Base-by-base conservation (phyloP, 2,797 vertebrate genomes). In the Malurus leucopterus region DNA sequence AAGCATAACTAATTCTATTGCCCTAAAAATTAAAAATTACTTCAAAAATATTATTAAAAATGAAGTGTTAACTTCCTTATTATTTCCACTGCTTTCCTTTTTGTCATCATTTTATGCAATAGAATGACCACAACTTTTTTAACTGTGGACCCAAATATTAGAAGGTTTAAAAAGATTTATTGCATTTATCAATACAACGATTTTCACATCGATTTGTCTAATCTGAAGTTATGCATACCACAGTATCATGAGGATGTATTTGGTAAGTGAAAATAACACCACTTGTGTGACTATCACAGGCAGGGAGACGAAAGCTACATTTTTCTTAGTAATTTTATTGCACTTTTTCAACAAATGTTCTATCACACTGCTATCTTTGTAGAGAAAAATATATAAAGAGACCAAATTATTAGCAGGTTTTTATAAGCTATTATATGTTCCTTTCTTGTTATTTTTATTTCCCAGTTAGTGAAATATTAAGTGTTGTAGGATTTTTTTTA, bases 361-460 rank as follows among this genome's bases (percentile, higher is more conserved):
- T 62, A 43, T 32, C 14, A 47, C 3, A 44, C 6, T 32, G 13
- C 7, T 34, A 26, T 58, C 7, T 61, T 68, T 46, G 58, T 1
- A 40, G 23, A 54, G 11, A 84, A 81, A 75, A 49, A 12, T 13
- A 53, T 20, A 13, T 43, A 26, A 63, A 40, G 73, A 50, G 4
- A 49, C 30, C 26, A 64, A 38, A 62, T 7, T 8, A 68, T 5
- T 8, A 75, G 32, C 10, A 67, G n/a, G 8, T 32, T 64, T 84
- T 43, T 57, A 17, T 15, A 71, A n/a, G 21, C 6, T 64, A 11
- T 59, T 81, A 8, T 13, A 38, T 15, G 7, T 27, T 41, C 18
- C 3, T 21, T 30, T 19, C 13, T 24, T 41, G 0, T 1, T 3
- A n/a, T 58, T 54, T 15, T 2, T 0, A 10, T 73, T 58, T 54